Evolutionary conservation across 2,113 vertebrate species (phyloP).

Genomic region (Sapajus apella): DNA sequence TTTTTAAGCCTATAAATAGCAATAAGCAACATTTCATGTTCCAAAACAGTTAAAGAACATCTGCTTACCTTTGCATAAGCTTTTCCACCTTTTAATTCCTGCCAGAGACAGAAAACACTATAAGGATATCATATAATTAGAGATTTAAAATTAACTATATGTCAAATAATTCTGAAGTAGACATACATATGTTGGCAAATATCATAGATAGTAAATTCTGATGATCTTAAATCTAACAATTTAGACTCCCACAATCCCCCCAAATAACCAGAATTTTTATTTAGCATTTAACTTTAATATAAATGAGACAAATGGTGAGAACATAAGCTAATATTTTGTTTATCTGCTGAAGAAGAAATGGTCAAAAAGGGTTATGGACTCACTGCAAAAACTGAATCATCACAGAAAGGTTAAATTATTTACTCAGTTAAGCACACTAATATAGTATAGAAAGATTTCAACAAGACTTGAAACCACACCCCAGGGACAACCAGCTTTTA

Average conservation of each 20-base stretch:
- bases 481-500: neutral
- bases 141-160: constrained; percentile 21
- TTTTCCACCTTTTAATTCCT: constrained; percentile 98
- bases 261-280: constrained; percentile 15
- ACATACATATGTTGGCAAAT: neutral
- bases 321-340: neutral
- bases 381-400: neutral
- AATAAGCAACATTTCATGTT: neutral
- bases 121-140: neutral
- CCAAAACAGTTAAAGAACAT: constrained; percentile 47
- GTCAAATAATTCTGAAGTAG: constrained; percentile 24
- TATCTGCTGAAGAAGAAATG: neutral
- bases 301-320: neutral
- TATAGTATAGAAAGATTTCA: neutral
- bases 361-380: neutral
- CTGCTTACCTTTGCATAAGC: constrained; percentile 94
- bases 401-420: constrained; percentile 27
- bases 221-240: neutral
- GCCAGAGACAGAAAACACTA: constrained; percentile 67
- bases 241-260: fast-evolving
- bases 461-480: neutral
- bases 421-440: neutral
- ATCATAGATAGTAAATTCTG: neutral
- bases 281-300: constrained; percentile 44
- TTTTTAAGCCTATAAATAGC: constrained; percentile 43